A percentile compares a stretch with the other conserved stretches of the same genome.
Evolutionary conservation across 2,888 invertebrate genomes (phyloP).

Genomic region (Cinara cedri): DNA sequence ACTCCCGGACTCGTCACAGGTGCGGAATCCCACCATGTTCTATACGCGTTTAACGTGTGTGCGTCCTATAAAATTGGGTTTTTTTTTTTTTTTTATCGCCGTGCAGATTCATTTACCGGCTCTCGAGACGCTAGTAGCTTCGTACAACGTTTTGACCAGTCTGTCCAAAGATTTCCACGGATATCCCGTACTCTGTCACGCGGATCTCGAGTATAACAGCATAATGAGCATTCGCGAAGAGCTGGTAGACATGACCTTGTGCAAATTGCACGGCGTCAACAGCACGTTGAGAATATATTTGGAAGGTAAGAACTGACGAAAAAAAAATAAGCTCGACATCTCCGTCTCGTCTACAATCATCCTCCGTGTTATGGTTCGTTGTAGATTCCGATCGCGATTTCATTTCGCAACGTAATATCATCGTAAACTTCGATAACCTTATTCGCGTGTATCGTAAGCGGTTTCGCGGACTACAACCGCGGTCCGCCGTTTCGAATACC

Average conservation of each 20-base stretch:
- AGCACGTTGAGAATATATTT: conserved; percentile 78
- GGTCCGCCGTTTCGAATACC: too few species aligned
- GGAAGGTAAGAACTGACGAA: conserved; percentile 70
- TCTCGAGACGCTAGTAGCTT: conserved; percentile 76
- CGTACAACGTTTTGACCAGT: conserved; percentile 76
- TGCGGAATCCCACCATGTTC: conserved; percentile 63
- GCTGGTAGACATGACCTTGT: conserved; percentile 79
- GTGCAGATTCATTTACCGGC: conserved; percentile 79
- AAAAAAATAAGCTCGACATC: background rate
- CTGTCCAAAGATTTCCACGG: conserved; percentile 84
- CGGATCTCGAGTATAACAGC: conserved; percentile 78
- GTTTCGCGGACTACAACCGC: too few species aligned
- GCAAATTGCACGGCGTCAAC: conserved; percentile 80
- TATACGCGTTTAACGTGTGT: background rate
- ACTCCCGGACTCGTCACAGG: conserved; percentile 83
- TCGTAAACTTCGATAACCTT: background rate
- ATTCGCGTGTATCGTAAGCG: background rate
- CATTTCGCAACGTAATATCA: background rate
- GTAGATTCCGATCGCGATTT: background rate
- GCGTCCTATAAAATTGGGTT: too few species aligned
- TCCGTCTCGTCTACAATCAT: background rate
- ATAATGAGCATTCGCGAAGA: conserved; percentile 76
- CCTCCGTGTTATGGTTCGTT: background rate
- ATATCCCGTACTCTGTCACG: conserved; percentile 79
- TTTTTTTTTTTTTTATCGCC: conserved; percentile 39